Percentiles rank a stretch among this genome's conserved stretches.
These are phyloP conservation scores for Lepidurus couesii DNA, from an alignment of 1,140 invertebrate genomes.

Conservation along the genomic window DNA sequence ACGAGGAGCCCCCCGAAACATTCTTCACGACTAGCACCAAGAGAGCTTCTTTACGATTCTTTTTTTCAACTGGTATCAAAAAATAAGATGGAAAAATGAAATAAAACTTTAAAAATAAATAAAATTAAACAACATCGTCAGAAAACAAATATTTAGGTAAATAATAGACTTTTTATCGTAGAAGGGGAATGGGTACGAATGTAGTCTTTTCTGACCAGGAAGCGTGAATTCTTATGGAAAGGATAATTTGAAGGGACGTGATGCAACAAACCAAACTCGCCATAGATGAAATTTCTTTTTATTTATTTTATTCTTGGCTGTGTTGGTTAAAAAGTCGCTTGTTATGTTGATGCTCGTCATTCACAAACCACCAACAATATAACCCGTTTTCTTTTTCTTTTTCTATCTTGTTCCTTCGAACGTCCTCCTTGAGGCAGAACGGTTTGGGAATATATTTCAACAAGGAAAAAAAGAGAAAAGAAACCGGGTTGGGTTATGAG, in stretches of 20 bases:
- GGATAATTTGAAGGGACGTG: not conserved
- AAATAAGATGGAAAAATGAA: too few species aligned
- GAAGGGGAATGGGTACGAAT: too few species aligned
- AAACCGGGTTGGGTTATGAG: not conserved
- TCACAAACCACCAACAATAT: slow-evolving; percentile 15
- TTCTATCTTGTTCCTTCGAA: not conserved
- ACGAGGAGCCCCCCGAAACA: not conserved
- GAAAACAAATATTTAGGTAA: too few species aligned
- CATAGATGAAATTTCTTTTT: not conserved
- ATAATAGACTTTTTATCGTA: too few species aligned
- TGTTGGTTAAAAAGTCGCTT: not conserved
- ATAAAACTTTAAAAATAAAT: too few species aligned
- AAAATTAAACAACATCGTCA: too few species aligned
- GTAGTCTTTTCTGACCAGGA: too few species aligned
- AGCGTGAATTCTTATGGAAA: not conserved
- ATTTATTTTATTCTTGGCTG: not conserved
- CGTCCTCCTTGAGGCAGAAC: not conserved
- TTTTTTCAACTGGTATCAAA: too few species aligned
- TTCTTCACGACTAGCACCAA: too few species aligned
- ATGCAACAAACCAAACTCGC: not conserved
- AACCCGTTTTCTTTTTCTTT: not conserved
- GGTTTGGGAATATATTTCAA: too few species aligned
- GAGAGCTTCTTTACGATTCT: too few species aligned
- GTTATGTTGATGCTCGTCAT: slow-evolving; percentile 2
- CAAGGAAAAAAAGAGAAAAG: too few species aligned